Conservation (phyloP, 2,797 vertebrate genomes). For the Melopsittacus undulatus region DNA sequence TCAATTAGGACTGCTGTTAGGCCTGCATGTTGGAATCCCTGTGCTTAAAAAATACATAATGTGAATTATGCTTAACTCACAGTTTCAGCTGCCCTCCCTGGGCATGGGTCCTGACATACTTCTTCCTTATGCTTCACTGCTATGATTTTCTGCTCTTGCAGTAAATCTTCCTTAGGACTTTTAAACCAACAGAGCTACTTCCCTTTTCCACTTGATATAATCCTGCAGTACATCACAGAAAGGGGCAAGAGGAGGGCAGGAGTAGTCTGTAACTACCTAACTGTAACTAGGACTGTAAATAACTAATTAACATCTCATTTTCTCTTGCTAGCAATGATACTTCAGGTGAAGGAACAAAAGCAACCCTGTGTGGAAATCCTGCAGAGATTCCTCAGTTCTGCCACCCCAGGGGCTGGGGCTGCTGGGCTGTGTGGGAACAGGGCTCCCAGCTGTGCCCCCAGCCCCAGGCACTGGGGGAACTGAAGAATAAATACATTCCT, state of each 20-base stretch:
- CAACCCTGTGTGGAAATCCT: neutral
- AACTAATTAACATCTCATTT: neutral
- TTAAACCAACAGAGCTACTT: neutral
- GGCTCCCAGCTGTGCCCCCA: neutral
- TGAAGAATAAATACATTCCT: conserved; percentile 29
- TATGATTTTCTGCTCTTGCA: neutral
- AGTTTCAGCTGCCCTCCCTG: neutral
- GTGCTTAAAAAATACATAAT: neutral
- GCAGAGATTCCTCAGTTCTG: neutral
- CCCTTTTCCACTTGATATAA: neutral
- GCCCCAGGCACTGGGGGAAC: neutral
- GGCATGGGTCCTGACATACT: neutral
- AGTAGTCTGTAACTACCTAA: neutral
- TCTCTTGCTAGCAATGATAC: neutral
- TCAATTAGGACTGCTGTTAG: neutral
- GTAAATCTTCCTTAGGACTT: neutral
- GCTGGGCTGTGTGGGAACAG: neutral
- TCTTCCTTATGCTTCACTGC: neutral
- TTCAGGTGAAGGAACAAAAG: neutral
- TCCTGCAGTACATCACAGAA: neutral
- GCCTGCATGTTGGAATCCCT: neutral
- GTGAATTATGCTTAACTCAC: fast-evolving
- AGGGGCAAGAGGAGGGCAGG: neutral
- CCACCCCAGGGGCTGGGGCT: neutral
- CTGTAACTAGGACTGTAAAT: neutral